These are phyloP conservation scores for Euzetes globulus DNA, from an alignment of 2,888 invertebrate species.

Conservation along the genomic window DNA sequence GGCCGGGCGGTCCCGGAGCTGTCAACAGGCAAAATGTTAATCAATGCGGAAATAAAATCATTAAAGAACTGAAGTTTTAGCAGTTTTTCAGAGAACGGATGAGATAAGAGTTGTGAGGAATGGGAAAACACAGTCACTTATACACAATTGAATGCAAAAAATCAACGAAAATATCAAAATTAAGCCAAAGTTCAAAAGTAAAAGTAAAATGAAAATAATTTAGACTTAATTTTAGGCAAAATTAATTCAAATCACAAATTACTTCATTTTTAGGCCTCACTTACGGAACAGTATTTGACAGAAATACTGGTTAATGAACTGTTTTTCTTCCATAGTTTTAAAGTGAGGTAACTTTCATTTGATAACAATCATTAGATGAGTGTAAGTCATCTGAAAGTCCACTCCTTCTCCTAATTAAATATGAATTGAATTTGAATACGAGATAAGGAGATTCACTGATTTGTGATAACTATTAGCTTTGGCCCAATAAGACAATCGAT, in stretches of 20 bases:
- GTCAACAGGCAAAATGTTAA: neutral
- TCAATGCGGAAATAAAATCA: neutral
- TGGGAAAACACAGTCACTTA: neutral
- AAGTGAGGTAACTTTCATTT: no score
- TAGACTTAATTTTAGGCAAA: no score
- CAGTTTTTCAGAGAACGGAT: neutral
- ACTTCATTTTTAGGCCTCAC: neutral
- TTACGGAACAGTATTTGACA: slow-evolving; percentile 14
- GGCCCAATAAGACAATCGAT: neutral
- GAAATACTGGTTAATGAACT: slow-evolving; percentile 14
- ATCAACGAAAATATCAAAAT: neutral
- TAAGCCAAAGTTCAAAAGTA: neutral
- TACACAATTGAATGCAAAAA: neutral
- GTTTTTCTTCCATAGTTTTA: slow-evolving; percentile 15
- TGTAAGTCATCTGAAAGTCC: neutral
- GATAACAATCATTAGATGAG: neutral
- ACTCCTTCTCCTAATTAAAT: no score
- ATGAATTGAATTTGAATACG: no score
- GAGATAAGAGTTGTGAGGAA: neutral
- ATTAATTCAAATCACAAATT: no score
- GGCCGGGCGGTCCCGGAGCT: slow-evolving; percentile 28
- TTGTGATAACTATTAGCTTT: neutral
- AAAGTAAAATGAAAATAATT: neutral
- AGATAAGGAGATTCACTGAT: no score
- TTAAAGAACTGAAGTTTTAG: neutral